These are phyloP conservation scores for Merluccius polli DNA, from an alignment of 2,797 vertebrate species.

Conservation along the genomic window DNA sequence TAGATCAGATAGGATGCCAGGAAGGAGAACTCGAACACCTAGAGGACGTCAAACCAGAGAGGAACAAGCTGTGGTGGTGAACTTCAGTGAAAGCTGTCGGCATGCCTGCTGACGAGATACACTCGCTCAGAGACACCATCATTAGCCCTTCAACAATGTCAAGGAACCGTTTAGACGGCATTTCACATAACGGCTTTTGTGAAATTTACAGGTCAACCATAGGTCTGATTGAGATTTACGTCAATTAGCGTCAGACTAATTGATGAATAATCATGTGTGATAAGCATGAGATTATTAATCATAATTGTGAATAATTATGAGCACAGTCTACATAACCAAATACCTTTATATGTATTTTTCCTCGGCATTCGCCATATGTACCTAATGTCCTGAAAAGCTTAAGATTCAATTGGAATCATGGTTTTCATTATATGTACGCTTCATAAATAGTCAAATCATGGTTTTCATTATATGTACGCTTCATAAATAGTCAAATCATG, in stretches of 20 bases:
- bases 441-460: neutral
- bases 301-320: neutral
- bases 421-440: neutral
- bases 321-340: neutral
- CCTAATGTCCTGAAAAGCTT: neutral
- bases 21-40: slow-evolving; percentile 70
- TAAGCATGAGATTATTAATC: neutral
- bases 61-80: neutral
- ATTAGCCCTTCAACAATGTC: neutral
- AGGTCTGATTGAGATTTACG: neutral
- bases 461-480: too few relatives aligned
- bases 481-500: neutral
- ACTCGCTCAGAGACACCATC: neutral
- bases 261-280: neutral
- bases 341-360: neutral
- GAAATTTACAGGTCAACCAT: neutral
- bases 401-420: neutral
- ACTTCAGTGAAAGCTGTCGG: neutral
- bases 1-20: slow-evolving; percentile 73
- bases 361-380: neutral
- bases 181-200: neutral
- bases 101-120: neutral
- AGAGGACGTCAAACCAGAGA: slow-evolving; percentile 6
- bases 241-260: too few relatives aligned
- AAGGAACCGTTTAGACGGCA: neutral